Base-by-base conservation (phyloP, 2,797 vertebrate genomes). In the Epinephelus malabaricus region DNA sequence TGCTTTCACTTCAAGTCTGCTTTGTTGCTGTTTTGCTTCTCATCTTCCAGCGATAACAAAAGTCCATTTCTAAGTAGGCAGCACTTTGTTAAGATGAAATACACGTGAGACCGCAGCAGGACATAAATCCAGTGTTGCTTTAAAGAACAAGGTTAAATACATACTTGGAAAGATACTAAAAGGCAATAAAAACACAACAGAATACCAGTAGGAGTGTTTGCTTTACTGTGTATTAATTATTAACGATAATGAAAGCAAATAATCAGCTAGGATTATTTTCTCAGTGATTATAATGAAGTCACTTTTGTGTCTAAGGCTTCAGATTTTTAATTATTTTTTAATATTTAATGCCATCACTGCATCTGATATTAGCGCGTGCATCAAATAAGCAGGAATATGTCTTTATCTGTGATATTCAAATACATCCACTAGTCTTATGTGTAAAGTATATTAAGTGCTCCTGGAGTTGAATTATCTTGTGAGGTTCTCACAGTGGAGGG, bases 1-100 rank as follows among this genome's bases (percentile, higher is more conserved):
- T 71, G n/a, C 19, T 69, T 65, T 14, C 13, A 27, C 27, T 54
- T 38, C 3, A 25, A 45, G 21, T 49, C 51, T 65, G 15, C 19
- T 73, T 76, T 72, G 38, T 54, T 69, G 51, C 77, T 77, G 79
- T 80, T 50, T 73, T 18, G 19, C 68, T 54, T 78, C 11, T 60
- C 59, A 58, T 11, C 49, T 50, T 73, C 30, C 59, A 49, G 47
- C 61, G 68, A 69, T 34, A 64, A 69, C 46, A 67, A 13, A 78
- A 23, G 62, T 68, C n/a, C 4, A 14, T 70, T 73, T 63, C 11
- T 72, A 60, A 69, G 49, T 56, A 67, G 56, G 25, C 56, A 68
- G 56, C 43, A 43, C 25, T 70, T 65, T 34, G 30, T 34, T 38
- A 38, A 64, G 17, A 78, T 71, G 6, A 74, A 79, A 65, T 68